Base-by-base conservation (phyloP, 2,888 invertebrate genomes). In the Protula sp. region DNA sequence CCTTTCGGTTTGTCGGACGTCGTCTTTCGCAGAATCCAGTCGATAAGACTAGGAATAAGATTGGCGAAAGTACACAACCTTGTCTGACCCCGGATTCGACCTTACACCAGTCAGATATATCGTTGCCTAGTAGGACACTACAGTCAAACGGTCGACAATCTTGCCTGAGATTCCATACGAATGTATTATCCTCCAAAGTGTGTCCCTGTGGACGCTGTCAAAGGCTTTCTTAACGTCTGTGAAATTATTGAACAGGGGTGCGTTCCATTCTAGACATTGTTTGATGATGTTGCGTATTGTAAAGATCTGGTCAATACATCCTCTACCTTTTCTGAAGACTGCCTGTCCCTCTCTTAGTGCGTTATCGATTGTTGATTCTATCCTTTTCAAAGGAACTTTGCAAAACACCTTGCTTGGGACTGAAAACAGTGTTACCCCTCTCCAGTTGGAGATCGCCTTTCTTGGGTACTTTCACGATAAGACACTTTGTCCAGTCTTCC, bases 71-170 rank as follows among this genome's bases (percentile, higher is more conserved):
- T n/a, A 61, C 28, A 28, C 58, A 61, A n/a, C 61, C 57, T 54
- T 67, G 61, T 26, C 58, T 53, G 9, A 64, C 65, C 26, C 62
- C 60, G 29, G 63, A 60, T 30, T 66, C 55, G 2, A 66, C 59
- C 50, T 57, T 30, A 50, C 47, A n/a, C n/a, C n/a, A n/a, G n/a
- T n/a, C n/a, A n/a, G n/a, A n/a, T n/a, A n/a, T n/a, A n/a, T n/a
- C n/a, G 50, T 38, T 9, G 45, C n/a, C n/a, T 38, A 14, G 45
- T 60, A 53, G 27, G 60, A 51, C 3, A 30, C 45, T n/a, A 45
- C 48, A 14, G 55, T 58, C 38, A 61, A 9, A 57, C 29, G n/a
- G n/a, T n/a, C n/a, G n/a, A n/a, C n/a, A n/a, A n/a, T n/a, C 24
- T 60, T 45, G 2, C 19, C 22, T 53, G 58, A 60, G 19, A 62